These are phyloP conservation scores for Euthynnus affinis DNA, from an alignment of 2,797 vertebrate genomes.

Conservation along the genomic window DNA sequence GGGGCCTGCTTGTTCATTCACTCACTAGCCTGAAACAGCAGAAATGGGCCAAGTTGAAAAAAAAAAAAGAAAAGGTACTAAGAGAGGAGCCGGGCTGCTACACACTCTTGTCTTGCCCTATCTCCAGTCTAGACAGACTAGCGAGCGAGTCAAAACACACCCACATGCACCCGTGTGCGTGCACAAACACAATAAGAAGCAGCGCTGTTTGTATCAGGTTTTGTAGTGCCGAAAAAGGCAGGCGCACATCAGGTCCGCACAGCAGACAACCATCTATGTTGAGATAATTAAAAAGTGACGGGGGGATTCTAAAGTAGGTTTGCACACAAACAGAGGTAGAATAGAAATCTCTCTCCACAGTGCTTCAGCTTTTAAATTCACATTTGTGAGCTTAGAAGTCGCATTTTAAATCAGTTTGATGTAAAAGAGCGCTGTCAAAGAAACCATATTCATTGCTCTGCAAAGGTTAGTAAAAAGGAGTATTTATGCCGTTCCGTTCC, in stretches of 20 bases:
- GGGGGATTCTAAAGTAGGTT: slow-evolving; percentile 63
- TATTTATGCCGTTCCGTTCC: slow-evolving; percentile 61
- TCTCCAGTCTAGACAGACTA: slow-evolving; percentile 62
- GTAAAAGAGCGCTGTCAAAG: slow-evolving; percentile 64
- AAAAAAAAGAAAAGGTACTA: slow-evolving; percentile 62
- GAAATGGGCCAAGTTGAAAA: slow-evolving; percentile 70
- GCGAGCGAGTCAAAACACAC: slow-evolving; percentile 60
- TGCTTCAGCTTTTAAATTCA: slow-evolving; percentile 64
- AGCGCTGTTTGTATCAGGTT: slow-evolving; percentile 51
- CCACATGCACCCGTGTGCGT: slow-evolving; percentile 27
- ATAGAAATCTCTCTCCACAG: slow-evolving; percentile 52
- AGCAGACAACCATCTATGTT: slow-evolving; percentile 68
- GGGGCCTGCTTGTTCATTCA: slow-evolving; percentile 72
- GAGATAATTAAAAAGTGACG: slow-evolving; percentile 78
- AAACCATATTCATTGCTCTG: slow-evolving; percentile 54
- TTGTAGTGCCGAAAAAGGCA: slow-evolving; percentile 54
- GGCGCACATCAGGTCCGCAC: slow-evolving; percentile 50
- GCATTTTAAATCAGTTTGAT: slow-evolving; percentile 73
- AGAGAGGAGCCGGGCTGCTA: slow-evolving; percentile 56
- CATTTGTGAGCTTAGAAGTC: slow-evolving; percentile 65
- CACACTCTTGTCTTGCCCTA: slow-evolving; percentile 54
- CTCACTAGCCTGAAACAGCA: slow-evolving; percentile 78
- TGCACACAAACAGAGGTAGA: slow-evolving; percentile 64
- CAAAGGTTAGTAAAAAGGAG: slow-evolving; percentile 67
- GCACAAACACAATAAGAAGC: slow-evolving; percentile 49